A percentile compares a stretch with the other conserved stretches of the same genome.
Evolutionary conservation across 1,140 invertebrate genomes (phyloP).

Genomic region (Tribolium madens): DNA sequence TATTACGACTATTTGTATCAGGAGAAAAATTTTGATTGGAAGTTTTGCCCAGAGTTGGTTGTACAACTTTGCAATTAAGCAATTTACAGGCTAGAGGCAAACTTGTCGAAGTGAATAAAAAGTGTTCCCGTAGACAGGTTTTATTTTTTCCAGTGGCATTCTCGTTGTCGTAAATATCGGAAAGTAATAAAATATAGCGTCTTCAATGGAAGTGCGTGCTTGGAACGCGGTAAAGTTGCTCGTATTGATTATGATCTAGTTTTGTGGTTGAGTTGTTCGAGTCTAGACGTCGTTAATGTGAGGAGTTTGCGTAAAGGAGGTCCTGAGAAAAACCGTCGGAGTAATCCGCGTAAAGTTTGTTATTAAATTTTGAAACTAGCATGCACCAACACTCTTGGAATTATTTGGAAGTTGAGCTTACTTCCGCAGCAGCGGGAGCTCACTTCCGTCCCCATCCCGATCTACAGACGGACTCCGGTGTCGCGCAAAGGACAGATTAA

Average conservation of each 20-base stretch:
- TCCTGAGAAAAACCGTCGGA: background rate
- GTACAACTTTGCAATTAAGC: background rate
- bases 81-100: constrained; percentile 10
- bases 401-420: constrained; percentile 45
- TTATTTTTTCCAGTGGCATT: background rate
- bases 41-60: background rate
- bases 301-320: background rate
- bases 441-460: constrained; percentile 40
- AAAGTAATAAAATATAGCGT: background rate
- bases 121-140: background rate
- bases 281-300: constrained; percentile 17
- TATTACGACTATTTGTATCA: background rate
- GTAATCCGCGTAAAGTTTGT: constrained; percentile 35
- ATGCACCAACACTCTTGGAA: constrained; percentile 42
- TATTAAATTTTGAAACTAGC: constrained; percentile 33
- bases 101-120: background rate
- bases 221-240: background rate
- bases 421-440: constrained; percentile 33
- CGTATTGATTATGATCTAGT: constrained; percentile 2
- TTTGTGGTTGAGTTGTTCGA: background rate
- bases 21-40: background rate
- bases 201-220: background rate
- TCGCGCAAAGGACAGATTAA: constrained; percentile 58
- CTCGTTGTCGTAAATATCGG: background rate
- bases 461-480: constrained; percentile 44